phyloP scores from a whole-genome alignment of 2,888 invertebrate genomes.

The Oithona nana region DNA sequence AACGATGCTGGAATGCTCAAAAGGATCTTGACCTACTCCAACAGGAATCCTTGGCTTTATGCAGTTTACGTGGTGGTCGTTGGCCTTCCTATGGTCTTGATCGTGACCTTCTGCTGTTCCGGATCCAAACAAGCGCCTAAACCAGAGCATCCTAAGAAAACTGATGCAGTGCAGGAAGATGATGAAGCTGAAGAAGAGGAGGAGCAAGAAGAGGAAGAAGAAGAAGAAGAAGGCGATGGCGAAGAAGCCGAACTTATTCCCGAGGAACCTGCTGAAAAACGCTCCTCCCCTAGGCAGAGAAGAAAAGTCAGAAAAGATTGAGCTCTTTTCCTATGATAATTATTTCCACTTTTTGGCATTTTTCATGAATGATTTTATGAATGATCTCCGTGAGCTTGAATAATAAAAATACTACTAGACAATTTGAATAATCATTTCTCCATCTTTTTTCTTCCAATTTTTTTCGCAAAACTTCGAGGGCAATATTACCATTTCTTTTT shows the following conservation, averaged over 20 bases:
- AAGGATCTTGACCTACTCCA: slow-evolving; percentile 51
- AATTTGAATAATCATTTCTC: too few relatives aligned
- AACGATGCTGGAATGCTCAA: slow-evolving; percentile 24
- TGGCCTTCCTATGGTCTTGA: slow-evolving; percentile 54
- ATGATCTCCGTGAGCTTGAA: too few relatives aligned
- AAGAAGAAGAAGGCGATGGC: slow-evolving; percentile 46
- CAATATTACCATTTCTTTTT: too few relatives aligned
- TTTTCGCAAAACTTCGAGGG: too few relatives aligned
- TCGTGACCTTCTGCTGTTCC: slow-evolving; percentile 59
- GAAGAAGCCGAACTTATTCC: slow-evolving; percentile 30
- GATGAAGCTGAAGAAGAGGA: slow-evolving; percentile 23
- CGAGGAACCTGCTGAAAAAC: slow-evolving; percentile 18
- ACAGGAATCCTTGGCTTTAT: slow-evolving; percentile 78
- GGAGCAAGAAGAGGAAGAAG: slow-evolving; percentile 38
- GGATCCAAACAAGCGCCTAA: slow-evolving; percentile 24
- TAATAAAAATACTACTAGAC: too few relatives aligned
- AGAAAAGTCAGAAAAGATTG: slow-evolving; percentile 23
- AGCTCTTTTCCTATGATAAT: too few relatives aligned
- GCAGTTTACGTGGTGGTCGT: slow-evolving; percentile 57
- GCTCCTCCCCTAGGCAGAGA: slow-evolving; percentile 22
- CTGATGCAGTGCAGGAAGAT: slow-evolving; percentile 18
- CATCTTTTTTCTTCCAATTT: too few relatives aligned
- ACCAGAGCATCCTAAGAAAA: slow-evolving; percentile 14
- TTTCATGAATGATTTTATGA: too few relatives aligned
- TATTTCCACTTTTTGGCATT: too few relatives aligned